Evolutionary conservation across 2,797 vertebrate genomes (phyloP), one percentile per base, ranked within the genome.

Genomic region (Lindbergichthys nudifrons): DNA sequence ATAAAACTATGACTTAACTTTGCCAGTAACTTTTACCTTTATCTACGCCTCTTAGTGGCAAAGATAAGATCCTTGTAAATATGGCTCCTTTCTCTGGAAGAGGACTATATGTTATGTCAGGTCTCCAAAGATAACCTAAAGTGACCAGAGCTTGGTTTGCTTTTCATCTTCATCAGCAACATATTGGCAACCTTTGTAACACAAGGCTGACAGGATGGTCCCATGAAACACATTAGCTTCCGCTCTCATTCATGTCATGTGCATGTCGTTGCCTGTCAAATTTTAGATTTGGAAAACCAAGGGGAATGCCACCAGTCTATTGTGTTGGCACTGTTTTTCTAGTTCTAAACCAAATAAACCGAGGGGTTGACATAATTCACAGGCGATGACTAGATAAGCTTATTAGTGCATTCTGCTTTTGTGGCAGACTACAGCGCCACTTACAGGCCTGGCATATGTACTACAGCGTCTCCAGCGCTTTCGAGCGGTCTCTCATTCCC

Each of bases 151-250:
- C 11, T 5, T 50, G 26, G 48, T 41, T 42, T 32, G 39, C 56
- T 70, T 59, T 77, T 26, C 30, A 47, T 16, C 26, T n/a, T 45
- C 26, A 56, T n/a, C 54, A 9, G 23, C 45, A 51, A 51, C 58
- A 73, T 64, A 76, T 75, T 74, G 70, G 60, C 60, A 79, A 50
- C 80, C 47, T 79, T 77, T 81, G 43, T 73, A 59, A 65, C 46
- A 51, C 65, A 47, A 58, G 59, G 46, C 70, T 50, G 54, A 78
- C 71, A 26, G 64, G 80, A 87, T 50, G 80, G 83, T 92, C 92
- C 81, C 84, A 88, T 92, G 92, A 90, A 90, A 87, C 53, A 68
- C 70, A 91, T 91, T 91, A 90, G 72, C 77, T 64, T 68, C 69
- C 45, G 26, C 75, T 75, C 67, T 77, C 69, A 66, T 87, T 78